Percentiles rank a stretch among this genome's conserved stretches.
These are phyloP conservation scores for Plecotus auritus DNA, from an alignment of 2,113 vertebrate genomes.

Conservation along the genomic window DNA sequence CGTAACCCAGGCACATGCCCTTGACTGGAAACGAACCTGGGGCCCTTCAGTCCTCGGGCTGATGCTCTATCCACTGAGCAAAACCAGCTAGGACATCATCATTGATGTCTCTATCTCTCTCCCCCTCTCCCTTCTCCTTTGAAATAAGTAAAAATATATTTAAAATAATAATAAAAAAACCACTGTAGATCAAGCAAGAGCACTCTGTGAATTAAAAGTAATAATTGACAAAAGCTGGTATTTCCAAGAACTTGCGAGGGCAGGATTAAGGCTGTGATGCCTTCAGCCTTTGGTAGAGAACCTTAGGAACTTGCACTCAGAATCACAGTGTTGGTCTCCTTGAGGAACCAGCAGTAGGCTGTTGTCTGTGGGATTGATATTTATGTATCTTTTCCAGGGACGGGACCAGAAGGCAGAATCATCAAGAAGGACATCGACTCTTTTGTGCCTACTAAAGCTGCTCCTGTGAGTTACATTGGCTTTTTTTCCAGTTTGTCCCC, in stretches of 20 bases:
- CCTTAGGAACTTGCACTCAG: neutral
- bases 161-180: neutral
- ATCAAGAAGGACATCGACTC: slow-evolving; percentile 94
- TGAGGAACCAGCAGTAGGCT: neutral
- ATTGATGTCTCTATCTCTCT: no score
- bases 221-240: neutral
- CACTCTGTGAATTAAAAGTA: neutral
- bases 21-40: no score
- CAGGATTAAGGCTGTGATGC: neutral
- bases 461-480: slow-evolving; percentile 85
- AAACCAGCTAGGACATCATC: no score
- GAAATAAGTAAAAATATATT: no score
- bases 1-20: no score
- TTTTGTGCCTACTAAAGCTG: slow-evolving; percentile 90
- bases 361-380: neutral
- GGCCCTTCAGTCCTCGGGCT: no score
- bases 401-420: slow-evolving; percentile 95
- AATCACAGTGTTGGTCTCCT: neutral
- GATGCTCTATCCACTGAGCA: no score
- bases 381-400: slow-evolving; percentile 78
- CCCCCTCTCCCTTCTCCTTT: no score
- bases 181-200: neutral
- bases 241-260: neutral
- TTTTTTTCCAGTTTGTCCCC: neutral
- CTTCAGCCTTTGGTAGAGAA: neutral